Percentiles rank a stretch among this genome's conserved stretches.
phyloP scores from a whole-genome alignment of 2,113 vertebrate species.

The Lamprotornis superbus region DNA sequence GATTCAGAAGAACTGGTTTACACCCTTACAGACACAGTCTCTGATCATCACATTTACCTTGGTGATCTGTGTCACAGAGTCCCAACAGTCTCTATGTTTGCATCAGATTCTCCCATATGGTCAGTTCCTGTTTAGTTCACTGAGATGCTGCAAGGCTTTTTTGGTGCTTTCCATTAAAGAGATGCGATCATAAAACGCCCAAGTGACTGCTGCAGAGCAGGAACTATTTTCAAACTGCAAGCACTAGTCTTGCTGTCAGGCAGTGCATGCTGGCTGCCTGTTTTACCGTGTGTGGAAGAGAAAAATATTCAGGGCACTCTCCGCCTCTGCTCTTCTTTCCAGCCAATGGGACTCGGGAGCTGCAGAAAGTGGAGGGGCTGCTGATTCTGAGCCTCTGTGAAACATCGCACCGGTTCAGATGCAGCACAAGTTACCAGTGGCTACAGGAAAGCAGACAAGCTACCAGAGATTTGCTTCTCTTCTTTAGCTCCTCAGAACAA shows the following conservation, averaged over 20 bases:
- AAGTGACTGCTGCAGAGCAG: not conserved
- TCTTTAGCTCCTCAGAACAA: not conserved
- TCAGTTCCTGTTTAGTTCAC: not conserved
- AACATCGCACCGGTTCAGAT: not conserved
- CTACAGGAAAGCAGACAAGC: not conserved
- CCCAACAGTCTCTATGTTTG: not conserved
- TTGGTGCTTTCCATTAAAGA: not conserved
- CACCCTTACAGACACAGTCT: not conserved
- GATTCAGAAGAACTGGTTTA: not conserved
- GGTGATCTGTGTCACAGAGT: not conserved
- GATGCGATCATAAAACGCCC: not conserved
- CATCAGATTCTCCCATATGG: not conserved
- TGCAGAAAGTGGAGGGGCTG: not conserved
- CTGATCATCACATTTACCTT: not conserved
- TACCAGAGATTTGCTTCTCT: not conserved
- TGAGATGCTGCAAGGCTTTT: not conserved
- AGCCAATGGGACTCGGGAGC: conserved; percentile 68
- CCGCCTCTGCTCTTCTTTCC: conserved; percentile 61
- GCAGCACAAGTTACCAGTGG: not conserved
- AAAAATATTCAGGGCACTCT: conserved; percentile 31
- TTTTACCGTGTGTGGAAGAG: conserved; percentile 25
- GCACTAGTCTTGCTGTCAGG: not conserved
- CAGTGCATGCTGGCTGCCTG: conserved; percentile 18
- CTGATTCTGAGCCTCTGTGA: not conserved
- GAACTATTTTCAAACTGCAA: conserved; percentile 3